phyloP scores from a whole-genome alignment of 2,113 vertebrate species.

The Prolemur simus region DNA sequence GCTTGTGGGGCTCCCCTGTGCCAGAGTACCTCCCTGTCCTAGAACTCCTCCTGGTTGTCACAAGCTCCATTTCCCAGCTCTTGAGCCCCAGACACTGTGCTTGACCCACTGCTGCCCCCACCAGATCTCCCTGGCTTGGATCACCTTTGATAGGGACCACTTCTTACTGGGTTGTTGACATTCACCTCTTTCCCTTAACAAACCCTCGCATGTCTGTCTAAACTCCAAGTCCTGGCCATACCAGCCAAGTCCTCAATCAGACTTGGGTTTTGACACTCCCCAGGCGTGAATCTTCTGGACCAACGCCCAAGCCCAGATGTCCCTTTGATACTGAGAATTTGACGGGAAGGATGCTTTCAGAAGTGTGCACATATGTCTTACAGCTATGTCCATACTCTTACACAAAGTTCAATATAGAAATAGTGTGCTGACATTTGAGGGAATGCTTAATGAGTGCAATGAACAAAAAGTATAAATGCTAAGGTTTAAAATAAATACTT shows the following conservation, averaged over 20 bases:
- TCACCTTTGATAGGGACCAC: background rate
- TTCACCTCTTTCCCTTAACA: background rate
- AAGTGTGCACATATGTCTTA: background rate
- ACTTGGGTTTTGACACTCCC: background rate
- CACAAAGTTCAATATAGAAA: background rate
- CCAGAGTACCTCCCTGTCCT: background rate
- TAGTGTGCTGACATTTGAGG: background rate
- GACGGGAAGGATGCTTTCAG: background rate
- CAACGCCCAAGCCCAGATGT: background rate
- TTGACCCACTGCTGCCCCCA: background rate
- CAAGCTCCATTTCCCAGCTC: background rate
- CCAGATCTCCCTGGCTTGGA: no score
- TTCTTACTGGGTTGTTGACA: background rate
- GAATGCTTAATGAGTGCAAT: background rate
- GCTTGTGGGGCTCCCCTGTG: background rate
- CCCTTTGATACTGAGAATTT: background rate
- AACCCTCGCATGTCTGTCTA: background rate
- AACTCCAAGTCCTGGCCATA: background rate
- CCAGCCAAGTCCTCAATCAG: background rate
- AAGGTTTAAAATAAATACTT: slow-evolving; percentile 9
- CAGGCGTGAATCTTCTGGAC: background rate
- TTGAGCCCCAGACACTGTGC: background rate
- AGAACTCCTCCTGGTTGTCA: background rate
- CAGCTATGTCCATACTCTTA: background rate
- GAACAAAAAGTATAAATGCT: background rate